These are phyloP conservation scores for Lerema accius DNA, from an alignment of 1,140 invertebrate species.

Conservation along the genomic window DNA sequence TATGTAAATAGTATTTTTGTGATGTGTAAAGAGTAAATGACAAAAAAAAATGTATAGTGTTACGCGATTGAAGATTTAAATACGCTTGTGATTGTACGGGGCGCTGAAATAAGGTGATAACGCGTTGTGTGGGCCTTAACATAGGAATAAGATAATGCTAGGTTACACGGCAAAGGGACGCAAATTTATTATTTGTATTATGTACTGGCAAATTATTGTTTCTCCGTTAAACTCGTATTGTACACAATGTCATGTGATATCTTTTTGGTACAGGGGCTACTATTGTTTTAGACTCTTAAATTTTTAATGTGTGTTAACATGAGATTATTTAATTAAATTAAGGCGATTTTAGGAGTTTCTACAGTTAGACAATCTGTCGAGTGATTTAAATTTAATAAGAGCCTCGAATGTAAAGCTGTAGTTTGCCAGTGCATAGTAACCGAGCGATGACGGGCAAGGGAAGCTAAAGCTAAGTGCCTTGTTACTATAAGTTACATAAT, in stretches of 20 bases:
- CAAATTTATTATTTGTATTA: background rate
- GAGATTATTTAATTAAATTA: too few species aligned
- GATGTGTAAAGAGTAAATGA: conserved; percentile 68
- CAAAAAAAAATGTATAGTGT: conserved; percentile 58
- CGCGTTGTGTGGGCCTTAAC: conserved; percentile 36
- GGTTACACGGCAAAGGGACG: conserved; percentile 5
- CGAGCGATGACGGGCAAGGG: background rate
- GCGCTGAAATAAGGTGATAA: conserved; percentile 8
- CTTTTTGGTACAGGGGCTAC: too few species aligned
- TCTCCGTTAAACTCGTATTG: too few species aligned
- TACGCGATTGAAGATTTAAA: conserved; percentile 41
- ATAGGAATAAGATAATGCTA: conserved; percentile 19
- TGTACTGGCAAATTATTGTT: conserved; percentile 14
- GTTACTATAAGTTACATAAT: conserved; percentile 17
- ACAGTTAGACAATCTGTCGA: too few species aligned
- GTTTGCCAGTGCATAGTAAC: conserved; percentile 21
- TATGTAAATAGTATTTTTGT: conserved; percentile 73
- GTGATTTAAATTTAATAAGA: too few species aligned
- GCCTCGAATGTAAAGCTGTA: too few species aligned
- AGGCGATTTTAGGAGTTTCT: background rate
- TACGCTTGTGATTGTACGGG: conserved; percentile 31
- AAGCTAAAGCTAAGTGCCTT: conserved; percentile 18
- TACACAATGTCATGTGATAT: too few species aligned
- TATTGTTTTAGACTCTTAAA: too few species aligned
- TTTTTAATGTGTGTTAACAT: too few species aligned